These are phyloP conservation scores for Helostoma temminkii DNA, from an alignment of 2,797 vertebrate genomes.

Conservation along the genomic window DNA sequence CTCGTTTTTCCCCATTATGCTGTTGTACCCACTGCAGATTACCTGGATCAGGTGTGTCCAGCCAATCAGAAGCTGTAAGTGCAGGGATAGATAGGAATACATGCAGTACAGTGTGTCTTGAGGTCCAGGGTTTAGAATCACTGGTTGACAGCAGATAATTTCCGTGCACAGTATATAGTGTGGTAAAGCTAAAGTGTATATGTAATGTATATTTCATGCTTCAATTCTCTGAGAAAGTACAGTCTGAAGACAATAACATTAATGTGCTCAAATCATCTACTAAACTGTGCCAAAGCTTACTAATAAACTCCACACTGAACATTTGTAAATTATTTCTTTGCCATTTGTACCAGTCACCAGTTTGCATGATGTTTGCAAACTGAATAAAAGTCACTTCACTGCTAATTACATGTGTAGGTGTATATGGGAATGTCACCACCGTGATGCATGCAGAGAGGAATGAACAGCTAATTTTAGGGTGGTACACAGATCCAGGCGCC, in stretches of 20 bases:
- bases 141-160: conserved; percentile 12
- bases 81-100: too few relatives aligned
- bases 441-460: conserved; percentile 11
- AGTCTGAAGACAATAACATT: neutral
- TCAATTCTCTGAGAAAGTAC: neutral
- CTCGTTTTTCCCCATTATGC: too few relatives aligned
- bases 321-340: conserved; percentile 2
- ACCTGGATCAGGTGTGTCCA: too few relatives aligned
- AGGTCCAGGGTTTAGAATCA: too few relatives aligned
- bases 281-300: conserved; percentile 1
- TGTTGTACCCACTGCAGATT: too few relatives aligned
- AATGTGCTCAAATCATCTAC: neutral
- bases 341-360: neutral
- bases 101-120: too few relatives aligned
- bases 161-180: neutral
- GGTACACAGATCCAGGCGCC: conserved; percentile 22
- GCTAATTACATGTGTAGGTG: neutral
- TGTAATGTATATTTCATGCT: neutral
- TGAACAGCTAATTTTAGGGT: conserved; percentile 34
- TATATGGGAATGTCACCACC: conserved; percentile 6
- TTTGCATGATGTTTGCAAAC: neutral
- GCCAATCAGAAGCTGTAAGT: too few relatives aligned
- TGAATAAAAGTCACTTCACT: neutral
- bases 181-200: neutral
- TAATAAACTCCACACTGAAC: conserved; percentile 4